These are phyloP conservation scores for Anomalospiza imberbis DNA, from an alignment of 2,797 vertebrate genomes.

Conservation along the genomic window DNA sequence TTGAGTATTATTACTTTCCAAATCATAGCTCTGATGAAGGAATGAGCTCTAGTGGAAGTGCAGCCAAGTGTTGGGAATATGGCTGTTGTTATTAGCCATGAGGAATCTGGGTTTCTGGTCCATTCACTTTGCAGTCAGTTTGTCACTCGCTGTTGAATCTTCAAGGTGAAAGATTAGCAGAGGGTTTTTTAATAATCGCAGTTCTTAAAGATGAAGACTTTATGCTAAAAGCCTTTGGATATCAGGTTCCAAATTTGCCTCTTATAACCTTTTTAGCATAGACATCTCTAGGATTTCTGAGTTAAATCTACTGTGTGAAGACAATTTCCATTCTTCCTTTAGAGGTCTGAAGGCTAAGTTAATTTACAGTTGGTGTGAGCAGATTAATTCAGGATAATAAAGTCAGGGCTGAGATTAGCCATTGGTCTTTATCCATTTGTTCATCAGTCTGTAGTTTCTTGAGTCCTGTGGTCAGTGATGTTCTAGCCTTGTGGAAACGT, in stretches of 20 bases:
- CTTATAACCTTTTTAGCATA: not conserved
- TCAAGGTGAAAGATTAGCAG: constrained; percentile 54
- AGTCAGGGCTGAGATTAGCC: not conserved
- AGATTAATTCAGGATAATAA: constrained; percentile 4
- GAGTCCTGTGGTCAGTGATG: not conserved
- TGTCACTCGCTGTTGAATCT: constrained; percentile 32
- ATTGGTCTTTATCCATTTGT: not conserved
- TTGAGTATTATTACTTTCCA: constrained; percentile 19
- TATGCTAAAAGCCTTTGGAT: not conserved
- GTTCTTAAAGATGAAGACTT: not conserved
- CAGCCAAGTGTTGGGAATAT: constrained; percentile 24
- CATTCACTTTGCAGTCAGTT: constrained; percentile 21
- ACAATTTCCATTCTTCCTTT: constrained; percentile 11
- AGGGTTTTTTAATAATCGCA: not conserved
- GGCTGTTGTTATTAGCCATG: not conserved
- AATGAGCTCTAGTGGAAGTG: constrained; percentile 15
- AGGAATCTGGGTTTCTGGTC: constrained; percentile 37
- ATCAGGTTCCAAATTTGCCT: not conserved
- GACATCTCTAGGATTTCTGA: not conserved
- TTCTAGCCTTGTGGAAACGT: not conserved
- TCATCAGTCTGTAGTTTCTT: not conserved
- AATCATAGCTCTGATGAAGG: constrained; percentile 26
- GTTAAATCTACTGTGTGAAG: not conserved
- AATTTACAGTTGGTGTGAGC: not conserved
- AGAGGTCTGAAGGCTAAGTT: not conserved